These are phyloP conservation scores for Theonella swinhoei DNA, from an alignment of 37 sponge, comb jelly and placozoan genomes.

Conservation along the genomic window DNA sequence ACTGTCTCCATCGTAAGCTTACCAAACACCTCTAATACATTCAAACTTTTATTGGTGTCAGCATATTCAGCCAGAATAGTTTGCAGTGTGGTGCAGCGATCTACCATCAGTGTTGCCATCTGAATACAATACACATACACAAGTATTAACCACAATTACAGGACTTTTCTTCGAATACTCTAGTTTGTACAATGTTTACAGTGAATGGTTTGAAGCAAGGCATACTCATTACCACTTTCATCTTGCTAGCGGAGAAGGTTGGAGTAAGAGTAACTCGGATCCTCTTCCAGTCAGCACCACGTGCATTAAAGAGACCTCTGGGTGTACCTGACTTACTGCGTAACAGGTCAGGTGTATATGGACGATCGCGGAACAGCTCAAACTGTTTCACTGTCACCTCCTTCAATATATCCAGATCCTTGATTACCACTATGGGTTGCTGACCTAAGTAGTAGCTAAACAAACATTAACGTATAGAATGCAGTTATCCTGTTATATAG, in stretches of 20 bases:
- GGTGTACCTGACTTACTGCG: background rate
- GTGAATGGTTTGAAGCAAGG: no score
- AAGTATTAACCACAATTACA: background rate
- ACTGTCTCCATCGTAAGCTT: constrained; percentile 70
- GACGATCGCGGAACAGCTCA: constrained; percentile 46
- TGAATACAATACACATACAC: constrained; percentile 8
- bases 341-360: background rate
- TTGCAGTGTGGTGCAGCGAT: constrained; percentile 26
- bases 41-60: constrained; percentile 35
- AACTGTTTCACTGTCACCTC: constrained; percentile 59
- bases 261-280: constrained; percentile 62
- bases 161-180: no score
- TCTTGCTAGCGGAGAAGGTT: constrained; percentile 60
- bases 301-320: constrained; percentile 44
- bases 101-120: constrained; percentile 72
- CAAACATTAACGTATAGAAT: background rate
- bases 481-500: background rate
- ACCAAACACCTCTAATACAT: constrained; percentile 42
- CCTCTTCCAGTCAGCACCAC: constrained; percentile 56
- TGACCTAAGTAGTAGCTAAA: constrained; percentile 52
- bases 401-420: constrained; percentile 66
- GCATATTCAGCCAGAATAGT: constrained; percentile 26
- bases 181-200: no score
- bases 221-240: constrained; percentile 77
- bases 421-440: constrained; percentile 18